Base-by-base conservation (phyloP, 92 coral and sea anemone species). In the Epizoanthus scotinus region DNA sequence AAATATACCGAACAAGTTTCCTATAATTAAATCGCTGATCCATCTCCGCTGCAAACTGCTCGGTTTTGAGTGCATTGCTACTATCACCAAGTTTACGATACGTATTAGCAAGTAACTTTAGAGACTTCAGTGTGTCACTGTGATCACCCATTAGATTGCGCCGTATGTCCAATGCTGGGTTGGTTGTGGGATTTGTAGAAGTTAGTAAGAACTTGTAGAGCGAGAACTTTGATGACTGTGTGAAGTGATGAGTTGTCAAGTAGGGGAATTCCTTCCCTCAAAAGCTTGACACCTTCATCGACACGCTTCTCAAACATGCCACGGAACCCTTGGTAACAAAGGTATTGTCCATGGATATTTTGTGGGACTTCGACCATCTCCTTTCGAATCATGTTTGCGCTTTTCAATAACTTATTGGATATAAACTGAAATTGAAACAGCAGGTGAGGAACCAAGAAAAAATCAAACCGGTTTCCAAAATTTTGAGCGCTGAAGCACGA, bases 251-350 rank as follows among this genome's bases (percentile, higher is more conserved):
- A 59, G 29, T 26, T 8, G 8, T 31, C 27, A 21, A 59, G 64
- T 13, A n/a, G 22, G 22, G 2, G 27, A n/a, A 19, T 3, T n/a
- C 64, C 64, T n/a, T 59, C 64, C 8, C 2, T n/a, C 64, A 59
- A 21, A 3, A 59, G 64, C 13, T 59, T 15, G 22, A 59, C 14
- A 12, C 64, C 64, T 8, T 59, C 8, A 1, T 59, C 31, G 9
- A 26, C 26, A 26, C 13, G 22, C 6, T 59, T 59, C 26, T 7
- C 27, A 59, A 59, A 59, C 22, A 59, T 59, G 9, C 21, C 8
- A n/a, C 64, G 64, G 64, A 59, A 59, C 31, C 64, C 64, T n/a
- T 25, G 26, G 27, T 59, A 59, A 21, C 64, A 59, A 22, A 59
- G 26, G 26, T 59, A 59, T 59, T 59, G 21, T 10, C 64, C 64